These are phyloP conservation scores for Diaperis boleti DNA, from an alignment of 2,888 invertebrate species.

Conservation along the genomic window DNA sequence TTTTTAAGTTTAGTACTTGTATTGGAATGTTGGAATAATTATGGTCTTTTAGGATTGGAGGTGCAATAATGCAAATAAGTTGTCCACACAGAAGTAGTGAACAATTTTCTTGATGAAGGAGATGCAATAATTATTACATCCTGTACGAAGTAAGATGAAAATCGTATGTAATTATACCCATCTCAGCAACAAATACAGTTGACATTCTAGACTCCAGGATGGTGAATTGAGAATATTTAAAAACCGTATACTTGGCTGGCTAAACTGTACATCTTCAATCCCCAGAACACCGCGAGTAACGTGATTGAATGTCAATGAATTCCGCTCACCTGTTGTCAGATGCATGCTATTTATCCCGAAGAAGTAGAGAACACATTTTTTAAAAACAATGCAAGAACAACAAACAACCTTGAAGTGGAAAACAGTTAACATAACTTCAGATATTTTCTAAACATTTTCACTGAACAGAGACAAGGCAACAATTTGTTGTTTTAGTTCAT, in stretches of 20 bases:
- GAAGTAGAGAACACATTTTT: constrained; percentile 48
- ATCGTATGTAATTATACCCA: background rate
- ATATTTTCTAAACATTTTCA: constrained; percentile 16
- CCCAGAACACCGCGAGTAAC: background rate
- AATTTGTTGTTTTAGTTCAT: background rate
- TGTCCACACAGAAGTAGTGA: no score
- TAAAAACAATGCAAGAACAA: constrained; percentile 47
- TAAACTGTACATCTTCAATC: background rate
- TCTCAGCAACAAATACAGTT: background rate
- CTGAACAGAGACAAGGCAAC: constrained; percentile 2
- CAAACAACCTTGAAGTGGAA: constrained; percentile 52
- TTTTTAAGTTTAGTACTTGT: no score
- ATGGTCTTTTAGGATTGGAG: no score
- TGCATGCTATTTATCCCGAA: constrained; percentile 49
- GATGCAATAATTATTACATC: background rate
- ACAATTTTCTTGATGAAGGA: background rate
- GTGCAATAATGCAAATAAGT: background rate
- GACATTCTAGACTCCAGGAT: background rate
- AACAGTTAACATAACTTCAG: constrained; percentile 43
- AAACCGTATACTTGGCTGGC: background rate
- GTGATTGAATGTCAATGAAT: constrained; percentile 15
- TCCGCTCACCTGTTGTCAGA: constrained; percentile 49
- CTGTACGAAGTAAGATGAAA: background rate
- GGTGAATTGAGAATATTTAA: background rate
- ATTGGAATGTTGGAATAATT: no score